These are phyloP conservation scores for Lysandra bellargus DNA, from an alignment of 2,888 invertebrate species.

Conservation along the genomic window DNA sequence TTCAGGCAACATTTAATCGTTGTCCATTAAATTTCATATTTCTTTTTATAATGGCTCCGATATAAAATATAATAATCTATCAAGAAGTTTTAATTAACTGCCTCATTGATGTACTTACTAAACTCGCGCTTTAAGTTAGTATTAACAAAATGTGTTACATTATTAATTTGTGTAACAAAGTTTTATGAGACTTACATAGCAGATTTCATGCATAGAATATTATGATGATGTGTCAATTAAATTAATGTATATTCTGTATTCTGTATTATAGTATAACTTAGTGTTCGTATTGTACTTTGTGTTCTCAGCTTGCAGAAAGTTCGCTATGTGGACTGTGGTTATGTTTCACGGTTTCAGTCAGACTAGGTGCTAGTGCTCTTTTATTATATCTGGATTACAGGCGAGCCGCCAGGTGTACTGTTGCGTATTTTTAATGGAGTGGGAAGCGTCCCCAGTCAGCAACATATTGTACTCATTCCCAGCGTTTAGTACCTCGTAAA, in stretches of 20 bases:
- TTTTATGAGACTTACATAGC: too few relatives aligned
- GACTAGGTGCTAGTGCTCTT: not conserved
- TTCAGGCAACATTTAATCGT: not conserved
- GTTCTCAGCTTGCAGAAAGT: not conserved
- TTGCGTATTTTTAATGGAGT: constrained; percentile 1
- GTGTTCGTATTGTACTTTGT: not conserved
- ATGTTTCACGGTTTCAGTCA: not conserved
- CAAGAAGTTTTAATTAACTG: not conserved
- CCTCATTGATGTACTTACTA: not conserved
- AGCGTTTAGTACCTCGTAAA: constrained; percentile 7
- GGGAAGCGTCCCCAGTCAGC: not conserved
- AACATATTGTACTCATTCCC: not conserved
- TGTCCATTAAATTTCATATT: not conserved
- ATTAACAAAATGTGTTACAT: not conserved
- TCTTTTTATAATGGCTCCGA: not conserved
- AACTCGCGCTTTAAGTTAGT: not conserved
- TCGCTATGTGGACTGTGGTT: not conserved
- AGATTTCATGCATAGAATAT: too few relatives aligned
- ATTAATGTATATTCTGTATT: not conserved
- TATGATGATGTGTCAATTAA: not conserved
- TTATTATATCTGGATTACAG: not conserved
- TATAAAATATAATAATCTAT: not conserved
- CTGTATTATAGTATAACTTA: too few relatives aligned
- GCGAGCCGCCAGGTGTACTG: not conserved
- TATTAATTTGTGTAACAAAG: too few relatives aligned